Base-by-base conservation (phyloP, 2,113 vertebrate genomes). In the Microcebus griseorufus region DNA sequence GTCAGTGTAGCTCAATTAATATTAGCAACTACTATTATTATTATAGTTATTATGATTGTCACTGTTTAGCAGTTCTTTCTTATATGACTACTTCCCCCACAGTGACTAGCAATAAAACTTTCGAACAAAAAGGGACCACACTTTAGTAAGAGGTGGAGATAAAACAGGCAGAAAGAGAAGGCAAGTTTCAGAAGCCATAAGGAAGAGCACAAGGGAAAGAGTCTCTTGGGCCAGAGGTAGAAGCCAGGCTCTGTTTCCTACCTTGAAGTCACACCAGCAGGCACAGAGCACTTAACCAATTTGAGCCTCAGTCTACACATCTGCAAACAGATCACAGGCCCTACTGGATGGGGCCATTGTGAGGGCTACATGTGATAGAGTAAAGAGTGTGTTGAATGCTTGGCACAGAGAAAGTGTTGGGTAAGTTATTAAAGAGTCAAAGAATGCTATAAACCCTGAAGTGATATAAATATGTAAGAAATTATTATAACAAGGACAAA, bases 391-490 rank as follows among this genome's bases (percentile, higher is more conserved):
- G 3, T 80, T 45, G 62, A 70, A 78, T 10, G 58, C 12, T 80
- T 92, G 64, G 70, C 58, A 75, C 39, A 62, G 32, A 96, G 32
- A 83, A 95, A 95, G 10, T 83, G 58, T 34, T 58, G 48, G 23
- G 72, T 79, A 97, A 88, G 81, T 96, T 94, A 72, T 87, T 92
- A 48, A 92, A 95, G 58, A 60, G 81, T 88, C 65, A 76, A 92
- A 92, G 58, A 32, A 70, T 45, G 10, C 17, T 53, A 1, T 72
- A 94, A 84, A 75, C 34, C 69, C 64, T 72, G 55, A 94, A 95
- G 76, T 72, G 72, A 94, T 76, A 76, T 72, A 96, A 97, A 95
- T 58, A 96, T 96, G 70, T 81, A 90, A 81, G 48, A 65, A 84
- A 88, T 93, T 94, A 95, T 95, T 76, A 73, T 72, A 95, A 76